Conservation (phyloP, 2,888 invertebrate species). For the Nephrotoma guestfalica region DNA sequence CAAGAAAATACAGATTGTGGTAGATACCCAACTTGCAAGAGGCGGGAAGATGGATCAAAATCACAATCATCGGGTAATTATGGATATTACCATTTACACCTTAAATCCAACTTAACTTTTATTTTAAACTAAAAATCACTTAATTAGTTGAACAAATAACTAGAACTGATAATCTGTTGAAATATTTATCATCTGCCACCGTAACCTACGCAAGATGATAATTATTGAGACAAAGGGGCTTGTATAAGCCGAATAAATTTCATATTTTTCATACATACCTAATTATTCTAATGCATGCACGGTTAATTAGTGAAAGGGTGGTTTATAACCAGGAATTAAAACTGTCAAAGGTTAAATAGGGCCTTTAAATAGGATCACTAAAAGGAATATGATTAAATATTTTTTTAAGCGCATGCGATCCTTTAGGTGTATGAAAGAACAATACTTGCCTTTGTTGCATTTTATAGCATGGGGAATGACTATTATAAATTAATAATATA, state of each 20-base stretch:
- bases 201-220: too few relatives aligned
- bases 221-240: too few relatives aligned
- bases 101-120: neutral
- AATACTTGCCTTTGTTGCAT: neutral
- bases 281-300: too few relatives aligned
- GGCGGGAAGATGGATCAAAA: constrained; percentile 32
- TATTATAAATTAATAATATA: neutral
- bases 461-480: neutral
- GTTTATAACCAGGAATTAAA: too few relatives aligned
- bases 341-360: neutral
- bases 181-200: too few relatives aligned
- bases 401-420: neutral
- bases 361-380: neutral
- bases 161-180: neutral
- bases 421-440: neutral
- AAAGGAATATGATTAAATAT: neutral
- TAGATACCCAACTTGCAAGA: constrained; percentile 51
- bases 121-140: neutral
- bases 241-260: too few relatives aligned
- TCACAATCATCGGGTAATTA: neutral
- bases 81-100: neutral
- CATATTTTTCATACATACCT: too few relatives aligned
- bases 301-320: neutral
- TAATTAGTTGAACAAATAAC: neutral
- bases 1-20: constrained; percentile 43